A percentile compares a stretch with the other conserved stretches of the same genome.
Conservation (phyloP, 2,888 invertebrate genomes). For the Lysandra bellargus region DNA sequence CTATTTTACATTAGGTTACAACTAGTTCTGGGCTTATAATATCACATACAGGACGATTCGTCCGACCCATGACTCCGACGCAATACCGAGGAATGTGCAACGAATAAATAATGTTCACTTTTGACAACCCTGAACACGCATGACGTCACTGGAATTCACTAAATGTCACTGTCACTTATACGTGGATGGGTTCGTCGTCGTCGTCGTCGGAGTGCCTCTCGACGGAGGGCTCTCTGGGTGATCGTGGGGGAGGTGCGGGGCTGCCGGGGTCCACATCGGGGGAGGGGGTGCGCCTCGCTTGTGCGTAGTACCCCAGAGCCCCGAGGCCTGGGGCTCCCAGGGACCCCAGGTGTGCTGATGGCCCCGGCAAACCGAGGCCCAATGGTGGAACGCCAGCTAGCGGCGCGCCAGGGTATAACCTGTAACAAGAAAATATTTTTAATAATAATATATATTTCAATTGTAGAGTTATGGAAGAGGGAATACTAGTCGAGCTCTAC, state of each 20-base stretch:
- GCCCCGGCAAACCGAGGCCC: conserved; percentile 83
- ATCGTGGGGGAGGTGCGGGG: conserved; percentile 74
- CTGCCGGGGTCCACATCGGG: conserved; percentile 83
- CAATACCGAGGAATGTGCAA: conserved; percentile 39
- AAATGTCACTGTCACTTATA: conserved; percentile 55
- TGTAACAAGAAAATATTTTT: conserved; percentile 44
- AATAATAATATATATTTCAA: background rate
- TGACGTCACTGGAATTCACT: conserved; percentile 38
- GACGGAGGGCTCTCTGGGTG: conserved; percentile 64
- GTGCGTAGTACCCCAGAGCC: conserved; percentile 75
- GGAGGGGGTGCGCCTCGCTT: conserved; percentile 72
- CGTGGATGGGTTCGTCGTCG: conserved; percentile 83
- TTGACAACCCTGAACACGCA: conserved; percentile 20
- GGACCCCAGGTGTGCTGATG: conserved; percentile 84
- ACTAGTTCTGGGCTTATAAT: conserved; percentile 68
- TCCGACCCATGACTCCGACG: conserved; percentile 35
- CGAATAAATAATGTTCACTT: conserved; percentile 40
- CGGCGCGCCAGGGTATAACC: conserved; percentile 82
- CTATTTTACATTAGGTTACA: conserved; percentile 61
- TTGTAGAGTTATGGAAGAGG: background rate
- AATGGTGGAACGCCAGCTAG: conserved; percentile 78
- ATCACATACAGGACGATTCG: conserved; percentile 70
- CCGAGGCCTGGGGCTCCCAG: conserved; percentile 85
- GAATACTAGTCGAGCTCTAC: background rate
- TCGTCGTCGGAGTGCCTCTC: conserved; percentile 75